phyloP scores from a whole-genome alignment of 2,113 vertebrate species.

The Tupaia tana region DNA sequence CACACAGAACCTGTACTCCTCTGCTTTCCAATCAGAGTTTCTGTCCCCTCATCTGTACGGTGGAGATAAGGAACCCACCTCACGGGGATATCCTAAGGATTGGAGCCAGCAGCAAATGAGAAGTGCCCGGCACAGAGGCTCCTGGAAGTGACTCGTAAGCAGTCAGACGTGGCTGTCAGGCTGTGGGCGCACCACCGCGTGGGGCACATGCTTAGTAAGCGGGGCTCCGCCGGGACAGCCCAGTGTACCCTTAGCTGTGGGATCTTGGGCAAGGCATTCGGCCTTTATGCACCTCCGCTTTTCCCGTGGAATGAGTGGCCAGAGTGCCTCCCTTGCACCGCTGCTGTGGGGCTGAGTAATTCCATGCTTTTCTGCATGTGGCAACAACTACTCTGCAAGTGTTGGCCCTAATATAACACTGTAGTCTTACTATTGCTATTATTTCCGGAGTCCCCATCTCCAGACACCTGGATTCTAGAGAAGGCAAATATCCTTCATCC shows the following conservation, averaged over 20 bases:
- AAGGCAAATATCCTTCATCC: not conserved
- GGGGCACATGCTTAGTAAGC: not conserved
- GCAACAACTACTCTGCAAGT: not conserved
- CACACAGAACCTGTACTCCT: not conserved
- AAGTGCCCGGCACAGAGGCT: not conserved
- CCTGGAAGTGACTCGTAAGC: rapidly evolving
- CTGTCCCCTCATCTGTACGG: not conserved
- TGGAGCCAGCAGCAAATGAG: rapidly evolving
- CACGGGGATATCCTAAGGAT: rapidly evolving
- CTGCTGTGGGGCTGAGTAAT: not conserved
- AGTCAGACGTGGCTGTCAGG: rapidly evolving
- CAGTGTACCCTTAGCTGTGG: not conserved
- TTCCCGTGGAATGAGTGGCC: not conserved
- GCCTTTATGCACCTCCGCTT: not conserved
- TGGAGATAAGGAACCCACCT: not conserved
- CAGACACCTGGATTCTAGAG: not conserved
- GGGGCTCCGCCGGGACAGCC: not conserved
- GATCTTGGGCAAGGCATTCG: not conserved
- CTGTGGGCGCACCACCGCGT: rapidly evolving
- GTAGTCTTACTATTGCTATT: not conserved
- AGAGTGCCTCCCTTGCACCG: not conserved
- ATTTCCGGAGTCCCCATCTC: not conserved
- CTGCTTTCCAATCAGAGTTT: not conserved
- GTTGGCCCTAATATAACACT: not conserved
- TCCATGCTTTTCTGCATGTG: not conserved